Conservation (phyloP, 2,113 vertebrate genomes). For the Microcebus jonahi region DNA sequence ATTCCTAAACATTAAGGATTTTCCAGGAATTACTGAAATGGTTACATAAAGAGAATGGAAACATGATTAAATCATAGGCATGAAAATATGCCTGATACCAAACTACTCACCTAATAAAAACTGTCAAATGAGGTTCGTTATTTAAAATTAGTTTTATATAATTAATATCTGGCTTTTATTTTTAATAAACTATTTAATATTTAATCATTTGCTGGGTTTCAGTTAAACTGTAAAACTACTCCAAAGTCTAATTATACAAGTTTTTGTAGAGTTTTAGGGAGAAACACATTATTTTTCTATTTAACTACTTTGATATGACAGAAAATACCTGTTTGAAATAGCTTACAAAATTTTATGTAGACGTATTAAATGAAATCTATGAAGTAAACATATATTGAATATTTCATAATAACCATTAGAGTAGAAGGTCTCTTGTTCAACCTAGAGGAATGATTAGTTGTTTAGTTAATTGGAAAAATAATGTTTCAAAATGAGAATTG, state of each 20-base stretch:
- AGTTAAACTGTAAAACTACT: background rate
- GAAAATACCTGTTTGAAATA: background rate
- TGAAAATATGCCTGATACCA: background rate
- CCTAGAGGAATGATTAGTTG: background rate
- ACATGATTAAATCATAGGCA: background rate
- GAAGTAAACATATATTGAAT: background rate
- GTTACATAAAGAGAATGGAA: slow-evolving; percentile 13
- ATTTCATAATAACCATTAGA: background rate
- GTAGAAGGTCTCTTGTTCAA: background rate
- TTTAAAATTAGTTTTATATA: slow-evolving; percentile 31
- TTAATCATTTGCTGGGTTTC: slow-evolving; percentile 20
- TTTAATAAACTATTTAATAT: slow-evolving; percentile 29
- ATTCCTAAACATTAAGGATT: slow-evolving; percentile 38
- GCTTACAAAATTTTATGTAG: background rate
- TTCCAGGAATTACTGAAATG: slow-evolving; percentile 46
- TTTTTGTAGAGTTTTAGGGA: background rate
- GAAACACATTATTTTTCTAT: background rate
- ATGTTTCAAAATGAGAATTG: background rate
- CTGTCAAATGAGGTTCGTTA: background rate
- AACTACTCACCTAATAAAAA: slow-evolving; percentile 9
- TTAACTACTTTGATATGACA: background rate
- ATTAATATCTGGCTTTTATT: slow-evolving; percentile 34
- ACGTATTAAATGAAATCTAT: background rate
- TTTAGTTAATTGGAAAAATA: background rate
- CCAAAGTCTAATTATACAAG: background rate